These are phyloP conservation scores for Xiphorhynchus elegans DNA, from an alignment of 2,113 vertebrate species.

Conservation along the genomic window DNA sequence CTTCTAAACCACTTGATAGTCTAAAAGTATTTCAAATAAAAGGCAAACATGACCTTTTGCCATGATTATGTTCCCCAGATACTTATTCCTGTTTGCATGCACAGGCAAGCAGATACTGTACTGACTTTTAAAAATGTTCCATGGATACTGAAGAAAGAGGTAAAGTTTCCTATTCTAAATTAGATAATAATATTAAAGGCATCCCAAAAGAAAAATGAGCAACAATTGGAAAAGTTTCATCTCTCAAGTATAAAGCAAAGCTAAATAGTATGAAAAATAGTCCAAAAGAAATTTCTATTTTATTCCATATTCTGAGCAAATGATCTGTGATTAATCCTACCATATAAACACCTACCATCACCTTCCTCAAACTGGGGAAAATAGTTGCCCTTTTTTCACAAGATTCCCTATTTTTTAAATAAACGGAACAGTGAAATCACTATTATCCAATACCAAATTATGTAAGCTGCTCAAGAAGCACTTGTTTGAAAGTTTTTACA, in stretches of 20 bases:
- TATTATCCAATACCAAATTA: not conserved
- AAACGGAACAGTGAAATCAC: fast-evolving
- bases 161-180: not conserved
- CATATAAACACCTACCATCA: not conserved
- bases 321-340: not conserved
- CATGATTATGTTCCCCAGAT: conserved; percentile 41
- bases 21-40: conserved; percentile 59
- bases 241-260: not conserved
- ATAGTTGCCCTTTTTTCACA: not conserved
- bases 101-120: conserved; percentile 17
- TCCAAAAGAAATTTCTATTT: not conserved
- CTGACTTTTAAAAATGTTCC: conserved; percentile 32
- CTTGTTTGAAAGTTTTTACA: not conserved
- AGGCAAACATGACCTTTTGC: conserved; percentile 60
- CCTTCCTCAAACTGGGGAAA: not conserved
- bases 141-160: not conserved
- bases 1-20: conserved; percentile 61
- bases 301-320: not conserved
- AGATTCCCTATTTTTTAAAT: not conserved
- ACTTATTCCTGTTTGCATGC: conserved; percentile 17
- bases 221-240: not conserved
- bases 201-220: not conserved
- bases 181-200: not conserved
- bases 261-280: not conserved
- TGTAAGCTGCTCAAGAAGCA: not conserved